Base-by-base conservation (phyloP, 2,888 invertebrate species). In the Diadegma fenestrale region DNA sequence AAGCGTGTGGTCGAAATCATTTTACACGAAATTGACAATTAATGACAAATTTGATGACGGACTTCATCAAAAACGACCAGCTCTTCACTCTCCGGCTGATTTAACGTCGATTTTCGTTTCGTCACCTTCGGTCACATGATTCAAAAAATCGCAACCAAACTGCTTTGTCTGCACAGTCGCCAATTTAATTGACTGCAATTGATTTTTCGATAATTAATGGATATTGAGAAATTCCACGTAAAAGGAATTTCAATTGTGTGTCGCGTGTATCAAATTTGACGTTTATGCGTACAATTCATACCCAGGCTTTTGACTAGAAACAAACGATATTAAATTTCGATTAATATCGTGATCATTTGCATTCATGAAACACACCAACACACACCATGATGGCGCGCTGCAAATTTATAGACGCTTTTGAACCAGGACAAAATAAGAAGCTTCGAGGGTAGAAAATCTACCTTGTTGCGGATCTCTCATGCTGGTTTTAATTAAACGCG, bases 401-500 rank as follows among this genome's bases (percentile, higher is more conserved):
- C 14, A 22, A 54, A 54, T 54, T 54, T 54, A 68, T 68, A 6
- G 43, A 68, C 22, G 43, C 22, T 68, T 43, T 37, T 37, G 64
- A 33, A 37, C 61, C 30, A 61, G 33, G 61, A 17, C 17, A 61
- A 61, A 61, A 33, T 1, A 33, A 30, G n/a, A n/a, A 61, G n/a
- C 64, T 64, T 37, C 37, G 64, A 64, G 64, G 37, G 19, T 37
- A 19, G 33, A 64, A 64, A 37, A 33, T 37, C n/a, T 37, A 19
- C 8, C 19, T 33, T 64, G n/a, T 64, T 64, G 64, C 37, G 64
- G 37, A 33, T 37, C 64, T 37, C 19, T 19, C 0, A n/a, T 2
- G 37, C 64, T 64, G 64, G 64, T 81, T 84, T 82, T 86, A 81
- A 84, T 86, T 86, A 86, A 86, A 86, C 86, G 76, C 81, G 84